These are phyloP conservation scores for Orchesella cincta DNA, from an alignment of 1,140 invertebrate species.

Conservation along the genomic window DNA sequence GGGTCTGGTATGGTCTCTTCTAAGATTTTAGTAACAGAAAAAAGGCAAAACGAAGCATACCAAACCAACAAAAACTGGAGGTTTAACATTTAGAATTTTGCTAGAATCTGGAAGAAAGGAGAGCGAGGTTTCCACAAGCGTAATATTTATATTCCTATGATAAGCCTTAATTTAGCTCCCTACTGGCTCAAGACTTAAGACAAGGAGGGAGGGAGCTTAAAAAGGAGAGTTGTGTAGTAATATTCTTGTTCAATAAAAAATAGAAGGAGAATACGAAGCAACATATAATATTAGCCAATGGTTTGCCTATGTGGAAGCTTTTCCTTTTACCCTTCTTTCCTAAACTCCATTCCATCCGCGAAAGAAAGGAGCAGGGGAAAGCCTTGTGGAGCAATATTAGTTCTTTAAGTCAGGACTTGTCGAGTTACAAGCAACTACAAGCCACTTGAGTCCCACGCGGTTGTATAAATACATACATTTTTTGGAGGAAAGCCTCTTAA, in stretches of 20 bases:
- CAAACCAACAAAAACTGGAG: too few relatives aligned
- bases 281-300: too few relatives aligned
- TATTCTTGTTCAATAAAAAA: too few relatives aligned
- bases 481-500: slow-evolving; percentile 19
- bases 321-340: background rate
- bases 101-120: too few relatives aligned
- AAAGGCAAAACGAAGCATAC: too few relatives aligned
- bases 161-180: background rate
- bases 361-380: background rate
- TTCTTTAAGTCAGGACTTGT: slow-evolving; percentile 12
- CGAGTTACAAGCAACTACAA: background rate
- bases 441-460: background rate
- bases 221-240: background rate
- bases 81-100: too few relatives aligned
- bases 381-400: background rate
- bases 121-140: too few relatives aligned
- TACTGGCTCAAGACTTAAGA: background rate
- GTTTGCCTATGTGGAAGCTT: too few relatives aligned
- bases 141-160: background rate
- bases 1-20: too few relatives aligned
- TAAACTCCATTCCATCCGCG: background rate
- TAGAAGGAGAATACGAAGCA: too few relatives aligned
- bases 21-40: too few relatives aligned
- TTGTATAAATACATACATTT: background rate
- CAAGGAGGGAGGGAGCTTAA: background rate